Conservation (phyloP, 1,140 invertebrate genomes). For the Ridgeia piscesae region DNA sequence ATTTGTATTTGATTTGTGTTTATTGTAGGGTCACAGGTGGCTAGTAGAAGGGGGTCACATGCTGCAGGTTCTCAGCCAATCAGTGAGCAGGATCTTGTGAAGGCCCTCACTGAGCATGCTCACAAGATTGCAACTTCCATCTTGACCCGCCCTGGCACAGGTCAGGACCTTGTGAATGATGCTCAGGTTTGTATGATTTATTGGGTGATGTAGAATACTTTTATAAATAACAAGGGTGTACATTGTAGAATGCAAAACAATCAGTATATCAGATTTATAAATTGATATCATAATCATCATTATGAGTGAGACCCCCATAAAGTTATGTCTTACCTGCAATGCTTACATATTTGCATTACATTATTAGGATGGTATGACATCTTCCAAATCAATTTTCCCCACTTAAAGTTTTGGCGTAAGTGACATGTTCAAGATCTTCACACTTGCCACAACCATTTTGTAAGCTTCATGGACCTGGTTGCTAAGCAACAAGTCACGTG, state of each 20-base stretch:
- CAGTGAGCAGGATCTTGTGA: constrained; percentile 48
- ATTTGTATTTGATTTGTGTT: neutral
- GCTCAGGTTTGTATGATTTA: constrained; percentile 39
- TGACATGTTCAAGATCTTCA: no score
- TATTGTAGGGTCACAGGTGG: neutral
- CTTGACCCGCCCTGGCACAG: constrained; percentile 41
- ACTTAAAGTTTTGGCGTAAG: no score
- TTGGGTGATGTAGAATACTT: neutral
- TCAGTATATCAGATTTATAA: no score
- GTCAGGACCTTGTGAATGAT: constrained; percentile 50
- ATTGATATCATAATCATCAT: no score
- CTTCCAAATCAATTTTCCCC: no score
- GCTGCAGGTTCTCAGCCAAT: constrained; percentile 29
- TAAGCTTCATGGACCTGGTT: no score
- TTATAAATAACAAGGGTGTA: neutral
- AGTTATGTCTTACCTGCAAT: no score
- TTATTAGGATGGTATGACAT: no score
- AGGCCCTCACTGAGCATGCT: constrained; percentile 51
- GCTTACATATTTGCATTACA: no score
- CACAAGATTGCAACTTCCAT: constrained; percentile 49
- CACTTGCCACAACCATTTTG: no score
- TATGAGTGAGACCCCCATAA: no score
- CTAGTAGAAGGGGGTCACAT: neutral
- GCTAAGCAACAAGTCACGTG: no score
- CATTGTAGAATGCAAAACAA: neutral